Percentiles rank a stretch among this genome's conserved stretches.
These are phyloP conservation scores for Drosophila parabipectinata DNA, from an alignment of 1,140 invertebrate genomes.

Conservation along the genomic window DNA sequence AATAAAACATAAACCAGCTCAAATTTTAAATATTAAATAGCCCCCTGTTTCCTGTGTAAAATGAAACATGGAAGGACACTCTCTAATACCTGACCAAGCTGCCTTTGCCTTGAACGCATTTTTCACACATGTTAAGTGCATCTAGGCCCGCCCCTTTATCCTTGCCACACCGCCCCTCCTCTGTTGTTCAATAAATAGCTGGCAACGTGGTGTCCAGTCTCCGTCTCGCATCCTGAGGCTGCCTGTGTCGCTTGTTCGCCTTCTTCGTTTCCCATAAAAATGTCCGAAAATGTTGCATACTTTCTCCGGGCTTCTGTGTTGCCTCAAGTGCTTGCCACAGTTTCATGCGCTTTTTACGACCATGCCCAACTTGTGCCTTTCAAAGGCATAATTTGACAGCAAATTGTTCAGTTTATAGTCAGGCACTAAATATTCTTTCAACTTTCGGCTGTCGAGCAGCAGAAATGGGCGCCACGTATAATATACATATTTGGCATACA, in stretches of 20 bases:
- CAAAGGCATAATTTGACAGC: conserved; percentile 71
- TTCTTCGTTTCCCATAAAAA: conserved; percentile 57
- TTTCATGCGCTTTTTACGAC: conserved; percentile 72
- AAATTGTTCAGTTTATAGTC: conserved; percentile 71
- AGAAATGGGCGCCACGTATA: conserved; percentile 33
- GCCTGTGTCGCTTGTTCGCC: conserved; percentile 2
- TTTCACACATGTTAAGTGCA: conserved; percentile 60
- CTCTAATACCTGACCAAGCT: conserved; percentile 51
- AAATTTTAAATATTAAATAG: background rate
- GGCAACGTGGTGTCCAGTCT: conserved; percentile 40
- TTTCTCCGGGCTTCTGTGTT: conserved; percentile 16
- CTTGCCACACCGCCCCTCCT: background rate
- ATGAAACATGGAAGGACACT: conserved; percentile 19
- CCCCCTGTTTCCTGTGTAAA: background rate
- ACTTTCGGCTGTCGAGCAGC: conserved; percentile 22
- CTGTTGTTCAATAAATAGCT: conserved; percentile 70
- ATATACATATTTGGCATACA: conserved; percentile 53
- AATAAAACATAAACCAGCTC: no score
- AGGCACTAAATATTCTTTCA: conserved; percentile 58
- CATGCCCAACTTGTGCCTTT: conserved; percentile 19
- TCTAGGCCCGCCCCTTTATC: background rate
- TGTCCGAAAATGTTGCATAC: conserved; percentile 70
- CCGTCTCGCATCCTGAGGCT: conserved; percentile 36
- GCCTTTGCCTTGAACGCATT: conserved; percentile 73
- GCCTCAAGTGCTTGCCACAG: conserved; percentile 52